Evolutionary conservation across 2,888 invertebrate genomes (phyloP), one percentile per base, ranked within the genome.

Genomic region (Hydraecia micacea): DNA sequence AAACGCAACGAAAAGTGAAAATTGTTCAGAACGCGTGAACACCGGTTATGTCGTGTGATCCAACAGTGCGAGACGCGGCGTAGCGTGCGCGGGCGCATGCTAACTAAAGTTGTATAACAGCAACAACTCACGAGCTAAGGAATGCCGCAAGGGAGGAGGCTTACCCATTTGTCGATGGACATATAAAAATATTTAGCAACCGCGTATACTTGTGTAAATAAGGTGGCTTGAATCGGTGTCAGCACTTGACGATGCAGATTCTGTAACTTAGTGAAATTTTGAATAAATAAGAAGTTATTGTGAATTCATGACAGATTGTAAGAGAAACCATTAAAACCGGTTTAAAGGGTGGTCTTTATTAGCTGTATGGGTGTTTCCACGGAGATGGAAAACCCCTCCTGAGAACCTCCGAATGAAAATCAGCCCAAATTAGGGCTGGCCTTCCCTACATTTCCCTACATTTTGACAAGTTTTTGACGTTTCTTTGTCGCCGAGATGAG

Each of bases 91-190:
- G 79, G 73, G 89, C 92, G 91, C 91, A 75, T 88, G 81, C 84
- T 89, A 86, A 93, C 93, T 93, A 91, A 87, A 75, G 90, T 92
- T 92, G 93, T 92, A 91, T 93, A 93, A 93, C 89, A 79, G 69
- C 83, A 86, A 87, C 83, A 86, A 87, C 88, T 87, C 76, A 85
- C 81, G 74, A 83, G 80, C 79, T 85, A 80, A 83, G 80, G 79
- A 84, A 88, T 86, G 86, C 77, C 72, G 68, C 79, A 88, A 89
- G 89, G 90, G 85, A 91, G 91, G 91, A 88, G 91, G 80, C 68
- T 72, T 63, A n/a, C n/a, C n/a, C n/a, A 69, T 73, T 75, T 85
- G 77, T 76, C 87, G 87, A 85, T 88, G 72, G 65, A 74, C 39
- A 66, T 36, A 36, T 86, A 73, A 79, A 73, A 81, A 75, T 86